These are phyloP conservation scores for Drepanosiphum platanoidis DNA, from an alignment of 2,888 invertebrate species.

Conservation along the genomic window DNA sequence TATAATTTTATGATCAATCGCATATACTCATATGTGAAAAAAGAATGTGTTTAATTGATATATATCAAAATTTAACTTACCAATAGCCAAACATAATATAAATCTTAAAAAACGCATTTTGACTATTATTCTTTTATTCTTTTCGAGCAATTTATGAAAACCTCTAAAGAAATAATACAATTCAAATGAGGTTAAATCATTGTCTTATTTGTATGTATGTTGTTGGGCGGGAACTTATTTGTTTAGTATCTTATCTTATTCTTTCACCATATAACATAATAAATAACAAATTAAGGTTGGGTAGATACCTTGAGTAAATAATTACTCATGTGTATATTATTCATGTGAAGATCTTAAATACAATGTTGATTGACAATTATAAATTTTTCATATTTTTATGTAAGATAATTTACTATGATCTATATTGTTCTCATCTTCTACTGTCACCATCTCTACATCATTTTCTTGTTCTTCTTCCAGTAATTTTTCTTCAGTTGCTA, in stretches of 20 bases:
- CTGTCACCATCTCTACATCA: constrained; percentile 52
- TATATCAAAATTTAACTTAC: constrained; percentile 52
- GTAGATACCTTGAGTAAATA: constrained; percentile 57
- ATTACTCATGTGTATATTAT: constrained; percentile 49
- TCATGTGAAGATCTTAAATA: constrained; percentile 12
- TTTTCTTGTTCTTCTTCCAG: constrained; percentile 59
- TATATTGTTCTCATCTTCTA: constrained; percentile 54
- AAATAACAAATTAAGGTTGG: constrained; percentile 53
- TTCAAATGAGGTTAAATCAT: background rate
- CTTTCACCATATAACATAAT: constrained; percentile 26
- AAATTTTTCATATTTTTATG: constrained; percentile 53
- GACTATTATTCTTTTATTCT: background rate
- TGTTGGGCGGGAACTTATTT: constrained; percentile 39
- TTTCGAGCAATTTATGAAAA: background rate
- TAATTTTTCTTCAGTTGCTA: constrained; percentile 58
- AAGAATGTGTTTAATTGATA: background rate
- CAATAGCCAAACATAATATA: constrained; percentile 28
- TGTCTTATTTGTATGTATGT: constrained; percentile 6
- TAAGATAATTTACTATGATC: constrained; percentile 59
- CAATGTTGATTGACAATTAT: background rate
- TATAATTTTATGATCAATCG: background rate
- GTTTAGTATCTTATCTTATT: constrained; percentile 48
- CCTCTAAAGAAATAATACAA: background rate
- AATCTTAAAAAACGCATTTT: constrained; percentile 54
- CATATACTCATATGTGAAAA: background rate